Conservation (phyloP, 2,113 vertebrate genomes). For the Guaruba guarouba region DNA sequence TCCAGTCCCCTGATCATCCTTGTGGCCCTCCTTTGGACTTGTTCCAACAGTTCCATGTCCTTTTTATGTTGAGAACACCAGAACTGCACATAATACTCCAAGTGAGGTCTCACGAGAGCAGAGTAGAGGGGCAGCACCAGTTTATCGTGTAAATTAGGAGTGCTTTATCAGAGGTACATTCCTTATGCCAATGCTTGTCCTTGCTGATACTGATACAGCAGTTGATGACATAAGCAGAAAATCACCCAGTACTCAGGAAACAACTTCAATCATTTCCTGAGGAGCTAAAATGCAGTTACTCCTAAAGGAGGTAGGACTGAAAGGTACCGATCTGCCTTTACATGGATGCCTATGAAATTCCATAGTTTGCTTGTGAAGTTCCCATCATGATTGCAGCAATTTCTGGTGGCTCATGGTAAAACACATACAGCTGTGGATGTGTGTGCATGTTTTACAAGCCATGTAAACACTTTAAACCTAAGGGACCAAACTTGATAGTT, state of each 20-base stretch:
- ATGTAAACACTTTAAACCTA: background rate
- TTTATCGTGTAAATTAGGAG: background rate
- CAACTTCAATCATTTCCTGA: background rate
- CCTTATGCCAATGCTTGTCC: background rate
- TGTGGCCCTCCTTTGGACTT: no score
- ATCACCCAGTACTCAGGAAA: background rate
- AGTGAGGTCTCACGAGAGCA: no score
- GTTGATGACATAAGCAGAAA: background rate
- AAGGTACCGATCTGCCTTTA: background rate
- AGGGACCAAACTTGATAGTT: background rate
- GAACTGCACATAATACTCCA: no score
- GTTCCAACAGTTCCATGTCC: no score
- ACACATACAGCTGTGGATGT: background rate
- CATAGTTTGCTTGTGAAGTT: background rate
- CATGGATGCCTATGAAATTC: background rate
- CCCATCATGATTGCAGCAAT: background rate
- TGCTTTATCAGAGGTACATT: background rate
- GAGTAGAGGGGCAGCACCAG: no score
- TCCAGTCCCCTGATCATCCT: no score
- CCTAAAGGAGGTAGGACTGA: background rate
- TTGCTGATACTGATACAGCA: background rate
- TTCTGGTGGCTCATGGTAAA: background rate
- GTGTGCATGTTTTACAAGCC: background rate
- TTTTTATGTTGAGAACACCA: no score
- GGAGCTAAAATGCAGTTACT: background rate